Evolutionary conservation across 1,140 invertebrate species (phyloP).

Genomic region (Cotesia vestalis): DNA sequence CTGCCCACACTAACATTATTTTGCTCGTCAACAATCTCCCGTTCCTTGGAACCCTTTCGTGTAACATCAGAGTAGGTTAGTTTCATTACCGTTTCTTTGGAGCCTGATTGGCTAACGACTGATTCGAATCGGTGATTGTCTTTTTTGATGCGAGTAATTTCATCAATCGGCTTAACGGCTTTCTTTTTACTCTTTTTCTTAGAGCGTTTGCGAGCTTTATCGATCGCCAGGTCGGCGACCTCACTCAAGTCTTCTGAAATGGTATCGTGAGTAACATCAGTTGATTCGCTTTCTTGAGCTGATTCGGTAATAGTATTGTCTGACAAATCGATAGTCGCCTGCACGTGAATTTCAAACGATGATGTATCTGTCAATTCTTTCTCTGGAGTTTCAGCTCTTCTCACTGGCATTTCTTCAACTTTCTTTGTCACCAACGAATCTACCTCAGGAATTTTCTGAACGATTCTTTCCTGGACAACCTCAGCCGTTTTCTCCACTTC

Average conservation of each 20-base stretch:
- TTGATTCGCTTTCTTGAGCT: constrained; percentile 34
- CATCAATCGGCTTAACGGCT: constrained; percentile 38
- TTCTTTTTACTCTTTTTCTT: constrained; percentile 48
- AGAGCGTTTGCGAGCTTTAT: constrained; percentile 37
- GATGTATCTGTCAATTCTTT: constrained; percentile 47
- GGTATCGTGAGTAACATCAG: constrained; percentile 44
- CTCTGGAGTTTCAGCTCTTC: constrained; percentile 37
- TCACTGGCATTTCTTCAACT: constrained; percentile 5
- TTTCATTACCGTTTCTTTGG: constrained; percentile 36
- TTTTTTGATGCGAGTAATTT: constrained; percentile 14
- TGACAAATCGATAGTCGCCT: constrained; percentile 57
- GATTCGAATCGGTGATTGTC: constrained; percentile 31
- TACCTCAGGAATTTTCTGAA: neutral
- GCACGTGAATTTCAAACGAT: constrained; percentile 57
- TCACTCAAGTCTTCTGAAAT: constrained; percentile 46
- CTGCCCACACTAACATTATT: neutral
- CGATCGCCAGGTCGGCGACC: neutral
- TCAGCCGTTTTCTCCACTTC: constrained; percentile 45
- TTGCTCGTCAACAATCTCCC: constrained; percentile 17
- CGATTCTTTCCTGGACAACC: neutral
- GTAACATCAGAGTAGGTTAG: constrained; percentile 49
- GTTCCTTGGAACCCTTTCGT: constrained; percentile 38
- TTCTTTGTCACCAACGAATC: neutral
- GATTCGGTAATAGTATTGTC: constrained; percentile 50
- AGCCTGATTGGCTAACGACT: constrained; percentile 40